Evolutionary conservation across 2,113 vertebrate genomes (phyloP), one percentile per base, ranked within the genome.

Genomic region (Grammomys surdaster): DNA sequence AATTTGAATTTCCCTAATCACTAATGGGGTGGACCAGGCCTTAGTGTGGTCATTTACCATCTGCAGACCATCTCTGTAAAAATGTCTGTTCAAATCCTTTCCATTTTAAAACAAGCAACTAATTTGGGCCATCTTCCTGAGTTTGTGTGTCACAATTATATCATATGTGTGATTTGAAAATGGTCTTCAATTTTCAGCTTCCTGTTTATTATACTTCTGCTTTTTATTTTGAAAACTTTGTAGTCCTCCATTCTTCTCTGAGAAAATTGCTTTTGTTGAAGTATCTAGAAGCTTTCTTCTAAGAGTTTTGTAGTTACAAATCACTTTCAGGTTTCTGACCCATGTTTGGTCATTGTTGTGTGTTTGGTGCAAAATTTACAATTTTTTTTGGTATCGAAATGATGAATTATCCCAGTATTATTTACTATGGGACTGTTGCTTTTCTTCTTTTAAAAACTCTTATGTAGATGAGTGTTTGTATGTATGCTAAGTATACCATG

Each of bases 171-270:
- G 90, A 56, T 33, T 58, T 69, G 26, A 46, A 65, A 56, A 56
- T 58, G 17, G 14, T 8, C 40, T 10, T 14, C 65, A 48, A 33
- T 36, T 88, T 51, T 0, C 10, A 17, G 14, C 0, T 1, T 40
- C 13, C 22, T 31, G 0, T n/a, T 77, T 51, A 40, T 31, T 4
- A 1, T 72, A 17, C 17, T 22, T 43, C 28, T 22, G 17, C 28
- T 16, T 36, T 63, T 60, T 43, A 43, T 93, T 80, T 70, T 13
- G 22, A 36, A 51, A 40, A 93, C 24, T 19, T 33, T 33, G 9
- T 48, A 46, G 22, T 67, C 13, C 78, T 33, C 36, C 46, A 4
- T 58, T 72, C 31, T 78, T 70, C 60, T 72, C 7, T 22, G 28
- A 36, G 40, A 19, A 28, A 31, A 51, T 40, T 31, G 73, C 60